Conservation (phyloP, 2,888 invertebrate species). For the Sinohyriopsis cumingii region DNA sequence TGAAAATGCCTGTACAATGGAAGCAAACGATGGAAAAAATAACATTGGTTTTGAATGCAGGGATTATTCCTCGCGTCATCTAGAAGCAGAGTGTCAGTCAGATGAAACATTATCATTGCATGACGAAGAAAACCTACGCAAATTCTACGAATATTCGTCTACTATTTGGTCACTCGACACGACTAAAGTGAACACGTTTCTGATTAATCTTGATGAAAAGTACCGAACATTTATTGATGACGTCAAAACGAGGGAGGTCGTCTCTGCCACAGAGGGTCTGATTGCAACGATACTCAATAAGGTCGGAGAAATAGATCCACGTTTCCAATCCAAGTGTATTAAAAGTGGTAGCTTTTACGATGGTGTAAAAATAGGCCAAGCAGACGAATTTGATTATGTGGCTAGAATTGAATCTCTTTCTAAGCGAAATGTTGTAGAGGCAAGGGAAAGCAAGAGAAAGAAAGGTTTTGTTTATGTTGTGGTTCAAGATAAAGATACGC, state of each 20-base stretch:
- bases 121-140: too few relatives aligned
- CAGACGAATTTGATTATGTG: slow-evolving; percentile 27
- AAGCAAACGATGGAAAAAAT: too few relatives aligned
- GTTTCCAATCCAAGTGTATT: slow-evolving; percentile 15
- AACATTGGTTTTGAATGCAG: too few relatives aligned
- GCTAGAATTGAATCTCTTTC: slow-evolving; percentile 18
- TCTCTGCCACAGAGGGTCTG: slow-evolving; percentile 13
- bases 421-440: slow-evolving; percentile 9
- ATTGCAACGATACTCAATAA: slow-evolving; percentile 7
- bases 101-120: too few relatives aligned
- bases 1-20: too few relatives aligned
- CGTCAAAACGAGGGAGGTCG: slow-evolving; percentile 10
- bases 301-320: slow-evolving; percentile 17
- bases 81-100: too few relatives aligned
- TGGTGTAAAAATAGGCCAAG: slow-evolving; percentile 17
- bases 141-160: too few relatives aligned
- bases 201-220: slow-evolving; percentile 9
- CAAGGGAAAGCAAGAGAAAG: slow-evolving; percentile 10
- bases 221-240: slow-evolving; percentile 8
- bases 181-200: slow-evolving; percentile 6
- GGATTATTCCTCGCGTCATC: too few relatives aligned
- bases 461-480: slow-evolving; percentile 25
- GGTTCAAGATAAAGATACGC: slow-evolving; percentile 4
- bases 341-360: slow-evolving; percentile 28
- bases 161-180: not conserved